phyloP scores from a whole-genome alignment of 2,888 invertebrate genomes.

The Clitarchus hookeri region DNA sequence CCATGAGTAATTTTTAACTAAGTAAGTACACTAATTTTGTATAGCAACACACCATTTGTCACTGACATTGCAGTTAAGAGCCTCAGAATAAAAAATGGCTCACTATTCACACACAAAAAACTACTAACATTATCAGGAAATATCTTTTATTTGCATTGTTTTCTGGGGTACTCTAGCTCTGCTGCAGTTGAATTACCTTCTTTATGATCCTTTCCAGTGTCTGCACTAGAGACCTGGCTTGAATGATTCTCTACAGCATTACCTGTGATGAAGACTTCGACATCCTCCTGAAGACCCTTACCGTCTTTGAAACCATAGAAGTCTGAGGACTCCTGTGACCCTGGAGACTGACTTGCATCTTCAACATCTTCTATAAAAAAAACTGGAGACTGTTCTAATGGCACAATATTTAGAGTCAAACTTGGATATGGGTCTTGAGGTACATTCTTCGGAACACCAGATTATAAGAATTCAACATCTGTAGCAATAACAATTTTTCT shows the following conservation, averaged over 20 bases:
- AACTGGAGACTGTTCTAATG: too few species aligned
- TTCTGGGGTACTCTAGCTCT: too few species aligned
- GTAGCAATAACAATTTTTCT: constrained; percentile 36
- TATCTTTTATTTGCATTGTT: background rate
- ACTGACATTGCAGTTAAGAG: constrained; percentile 7
- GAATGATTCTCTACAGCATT: background rate
- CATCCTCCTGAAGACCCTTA: too few species aligned
- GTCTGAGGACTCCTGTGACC: too few species aligned
- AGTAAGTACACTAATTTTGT: constrained; percentile 24
- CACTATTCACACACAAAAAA: constrained; percentile 6
- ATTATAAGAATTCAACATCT: constrained; percentile 38
- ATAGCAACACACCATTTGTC: constrained; percentile 22
- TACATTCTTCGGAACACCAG: background rate
- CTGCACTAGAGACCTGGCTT: too few species aligned
- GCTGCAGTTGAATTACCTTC: too few species aligned
- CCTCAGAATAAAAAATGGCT: background rate
- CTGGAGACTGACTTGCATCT: background rate
- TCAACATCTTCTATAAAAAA: background rate
- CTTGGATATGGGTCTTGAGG: background rate
- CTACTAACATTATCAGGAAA: constrained; percentile 11
- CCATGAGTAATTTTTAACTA: constrained; percentile 29
- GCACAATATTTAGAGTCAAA: background rate
- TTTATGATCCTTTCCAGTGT: background rate
- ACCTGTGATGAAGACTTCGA: background rate
- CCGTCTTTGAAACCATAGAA: too few species aligned